A percentile compares a stretch with the other conserved stretches of the same genome.
Evolutionary conservation across 2,113 vertebrate species (phyloP).

Genomic region (Leucopternis melanops): DNA sequence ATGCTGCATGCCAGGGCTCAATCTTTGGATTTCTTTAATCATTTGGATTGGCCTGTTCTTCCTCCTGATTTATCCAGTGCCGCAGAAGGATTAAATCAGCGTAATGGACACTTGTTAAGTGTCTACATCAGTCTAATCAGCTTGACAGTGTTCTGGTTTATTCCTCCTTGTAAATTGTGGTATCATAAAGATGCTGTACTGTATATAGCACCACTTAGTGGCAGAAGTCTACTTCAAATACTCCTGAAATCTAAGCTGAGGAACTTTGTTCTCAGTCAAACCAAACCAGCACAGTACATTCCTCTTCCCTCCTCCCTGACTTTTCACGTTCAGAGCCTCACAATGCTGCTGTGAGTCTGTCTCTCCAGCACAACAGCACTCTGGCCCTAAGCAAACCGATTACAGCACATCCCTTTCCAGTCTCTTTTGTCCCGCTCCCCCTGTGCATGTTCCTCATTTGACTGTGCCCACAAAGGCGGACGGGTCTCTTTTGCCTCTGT

Average conservation of each 20-base stretch:
- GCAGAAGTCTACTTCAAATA: background rate
- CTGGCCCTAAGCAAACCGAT: background rate
- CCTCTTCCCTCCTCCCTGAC: background rate
- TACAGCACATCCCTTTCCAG: background rate
- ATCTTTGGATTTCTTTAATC: conserved; percentile 14
- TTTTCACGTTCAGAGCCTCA: background rate
- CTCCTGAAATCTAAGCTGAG: background rate
- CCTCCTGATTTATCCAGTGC: background rate
- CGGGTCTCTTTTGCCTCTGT: background rate
- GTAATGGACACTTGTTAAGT: background rate
- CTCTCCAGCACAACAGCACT: background rate
- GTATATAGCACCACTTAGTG: conserved; percentile 62
- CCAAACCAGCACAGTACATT: background rate
- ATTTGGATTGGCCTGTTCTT: conserved; percentile 10
- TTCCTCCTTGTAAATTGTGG: background rate
- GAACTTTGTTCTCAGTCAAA: background rate
- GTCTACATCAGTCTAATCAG: background rate
- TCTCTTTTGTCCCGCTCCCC: rapidly evolving
- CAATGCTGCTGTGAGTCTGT: rapidly evolving
- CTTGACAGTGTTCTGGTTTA: background rate
- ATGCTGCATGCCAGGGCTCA: background rate
- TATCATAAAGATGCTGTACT: background rate
- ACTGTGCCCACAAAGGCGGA: background rate
- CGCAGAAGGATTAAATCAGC: background rate
- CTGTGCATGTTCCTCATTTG: rapidly evolving